A percentile compares a stretch with the other conserved stretches of the same genome.
These are phyloP conservation scores for Esox lucius DNA, from an alignment of 2,797 vertebrate species.

Conservation along the genomic window DNA sequence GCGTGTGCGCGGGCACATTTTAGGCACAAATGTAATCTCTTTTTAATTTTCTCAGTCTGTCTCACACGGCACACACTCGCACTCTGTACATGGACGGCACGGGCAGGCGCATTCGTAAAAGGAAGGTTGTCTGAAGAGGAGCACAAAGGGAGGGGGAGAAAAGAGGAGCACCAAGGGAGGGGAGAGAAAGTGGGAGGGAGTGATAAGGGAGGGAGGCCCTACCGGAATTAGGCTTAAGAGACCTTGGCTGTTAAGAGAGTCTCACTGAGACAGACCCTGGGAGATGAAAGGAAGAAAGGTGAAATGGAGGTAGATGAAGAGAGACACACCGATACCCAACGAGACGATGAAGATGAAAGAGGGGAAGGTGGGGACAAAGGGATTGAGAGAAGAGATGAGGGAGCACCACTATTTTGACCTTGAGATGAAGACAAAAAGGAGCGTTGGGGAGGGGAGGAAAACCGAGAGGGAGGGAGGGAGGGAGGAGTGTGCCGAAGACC, in stretches of 20 bases:
- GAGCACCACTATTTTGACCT: constrained; percentile 33
- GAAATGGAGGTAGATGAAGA: constrained; percentile 15
- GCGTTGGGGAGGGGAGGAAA: constrained; percentile 16
- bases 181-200: constrained; percentile 9
- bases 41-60: constrained; percentile 64
- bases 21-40: constrained; percentile 52
- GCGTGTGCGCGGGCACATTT: too few species aligned
- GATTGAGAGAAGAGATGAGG: constrained; percentile 37
- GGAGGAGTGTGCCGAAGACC: not conserved
- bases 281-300: constrained; percentile 44
- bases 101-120: constrained; percentile 19
- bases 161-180: constrained; percentile 43
- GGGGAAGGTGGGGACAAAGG: constrained; percentile 28
- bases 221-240: constrained; percentile 10
- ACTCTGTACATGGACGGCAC: not conserved
- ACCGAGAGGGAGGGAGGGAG: constrained; percentile 9
- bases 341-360: constrained; percentile 29
- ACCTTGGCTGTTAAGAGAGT: constrained; percentile 32
- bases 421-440: constrained; percentile 21
- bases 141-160: constrained; percentile 50
- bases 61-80: constrained; percentile 19
- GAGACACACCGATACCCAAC: constrained; percentile 17
- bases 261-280: constrained; percentile 20
- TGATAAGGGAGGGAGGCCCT: constrained; percentile 10
- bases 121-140: too few species aligned